Evolutionary conservation across 2,113 vertebrate genomes (phyloP), one percentile per base, ranked within the genome.

Genomic region (pig (Sus scrofa)): DNA sequence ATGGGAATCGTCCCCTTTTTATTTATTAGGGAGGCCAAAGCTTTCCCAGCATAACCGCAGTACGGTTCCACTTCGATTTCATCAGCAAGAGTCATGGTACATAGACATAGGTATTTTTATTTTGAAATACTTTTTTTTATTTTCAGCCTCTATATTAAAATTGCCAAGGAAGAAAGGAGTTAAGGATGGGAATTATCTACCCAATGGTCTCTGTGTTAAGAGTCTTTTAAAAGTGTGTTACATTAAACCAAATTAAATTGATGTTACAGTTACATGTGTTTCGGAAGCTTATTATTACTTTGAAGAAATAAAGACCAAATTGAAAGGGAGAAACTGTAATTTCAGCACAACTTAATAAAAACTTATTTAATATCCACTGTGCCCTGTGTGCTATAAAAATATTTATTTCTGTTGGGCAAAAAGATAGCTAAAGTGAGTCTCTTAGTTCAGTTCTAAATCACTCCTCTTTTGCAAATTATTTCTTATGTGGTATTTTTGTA

Each of bases 261-360:
- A 81, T 94, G 70, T 93, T 78, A 16, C 67, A 84, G 8, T 81
- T 89, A 70, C 32, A 16, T 73, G 34, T 94, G 22, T 50, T 77
- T 82, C 60, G 77, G 52, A 89, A 75, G 11, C 6, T 19, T 92
- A 81, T 96, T 70, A 68, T 70, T 85, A 89, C 2, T 32, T 94
- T 37, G 7, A 20, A 89, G 83, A 89, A 85, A 75, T 81, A 81
- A 89, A 79, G 18, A 70, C 22, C 89, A 92, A 89, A 68, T 68
- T 63, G 15, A 54, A 3, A 2, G 74, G 20, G 8, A 96, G 6
- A 92, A 87, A 65, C 60, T 62, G 18, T 63, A 8, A 94, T 81
- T 85, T 84, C 24, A 89, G 74, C 30, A 44, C 24, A 44, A 50
- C 86, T 94, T 81, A 97, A 81, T 86, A 89, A 95, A 95, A 67